Evolutionary conservation across 2,888 invertebrate species (phyloP).

Genomic region (Dryococelus australis): DNA sequence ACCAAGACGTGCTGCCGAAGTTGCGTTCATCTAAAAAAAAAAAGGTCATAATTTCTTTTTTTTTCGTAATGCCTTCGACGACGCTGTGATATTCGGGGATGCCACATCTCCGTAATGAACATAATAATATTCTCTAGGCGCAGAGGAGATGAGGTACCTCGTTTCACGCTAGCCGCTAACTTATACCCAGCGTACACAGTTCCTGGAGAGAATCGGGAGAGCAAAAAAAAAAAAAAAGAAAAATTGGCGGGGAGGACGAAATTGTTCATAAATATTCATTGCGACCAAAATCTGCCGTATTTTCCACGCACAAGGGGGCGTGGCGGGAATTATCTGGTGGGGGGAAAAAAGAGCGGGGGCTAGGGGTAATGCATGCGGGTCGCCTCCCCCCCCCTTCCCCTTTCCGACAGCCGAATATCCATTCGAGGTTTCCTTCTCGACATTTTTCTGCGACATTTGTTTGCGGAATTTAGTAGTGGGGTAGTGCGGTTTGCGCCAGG

Average conservation of each 20-base stretch:
- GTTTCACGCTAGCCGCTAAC: not conserved
- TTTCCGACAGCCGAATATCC: not conserved
- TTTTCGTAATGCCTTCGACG: too few relatives aligned
- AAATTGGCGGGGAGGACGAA: not conserved
- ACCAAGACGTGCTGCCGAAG: too few relatives aligned
- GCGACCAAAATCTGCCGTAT: not conserved
- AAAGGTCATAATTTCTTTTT: too few relatives aligned
- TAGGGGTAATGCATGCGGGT: not conserved
- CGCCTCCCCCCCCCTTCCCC: not conserved
- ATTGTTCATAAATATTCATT: conserved; percentile 16
- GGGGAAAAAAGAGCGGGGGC: not conserved
- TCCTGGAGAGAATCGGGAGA: not conserved
- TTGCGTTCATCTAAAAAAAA: too few relatives aligned
- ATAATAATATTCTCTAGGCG: not conserved
- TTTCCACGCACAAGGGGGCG: not conserved
- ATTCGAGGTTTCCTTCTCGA: not conserved
- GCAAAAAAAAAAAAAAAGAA: not conserved
- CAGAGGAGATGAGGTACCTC: not conserved
- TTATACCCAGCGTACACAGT: not conserved
- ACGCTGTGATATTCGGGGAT: too few relatives aligned
- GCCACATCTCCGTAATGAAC: too few relatives aligned
- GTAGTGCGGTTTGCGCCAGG: not conserved
- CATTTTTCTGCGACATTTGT: conserved; percentile 16
- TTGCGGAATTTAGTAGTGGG: not conserved
- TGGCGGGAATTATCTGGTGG: not conserved